Evolutionary conservation across 2,888 invertebrate genomes (phyloP).

Genomic region (Merodon equestris): DNA sequence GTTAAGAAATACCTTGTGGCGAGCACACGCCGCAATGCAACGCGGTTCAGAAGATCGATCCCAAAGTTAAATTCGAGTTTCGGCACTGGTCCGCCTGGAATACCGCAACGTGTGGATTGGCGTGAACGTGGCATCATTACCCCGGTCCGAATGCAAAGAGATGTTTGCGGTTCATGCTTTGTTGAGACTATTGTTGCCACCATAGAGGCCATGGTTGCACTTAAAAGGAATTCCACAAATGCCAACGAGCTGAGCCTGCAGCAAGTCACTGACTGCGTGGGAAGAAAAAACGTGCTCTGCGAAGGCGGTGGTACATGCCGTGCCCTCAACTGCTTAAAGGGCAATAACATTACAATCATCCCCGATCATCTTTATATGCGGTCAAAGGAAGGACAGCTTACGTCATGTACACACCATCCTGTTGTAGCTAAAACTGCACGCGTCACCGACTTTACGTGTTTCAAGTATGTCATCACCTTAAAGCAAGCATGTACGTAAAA

Average conservation of each 20-base stretch:
- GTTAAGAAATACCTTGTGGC: constrained; percentile 5
- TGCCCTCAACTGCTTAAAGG: constrained; percentile 86
- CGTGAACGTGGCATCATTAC: constrained; percentile 84
- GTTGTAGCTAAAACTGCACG: constrained; percentile 26
- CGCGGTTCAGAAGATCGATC: constrained; percentile 8
- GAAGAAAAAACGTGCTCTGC: constrained; percentile 86
- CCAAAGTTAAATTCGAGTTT: background rate
- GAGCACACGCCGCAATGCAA: background rate
- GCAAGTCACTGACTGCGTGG: constrained; percentile 90
- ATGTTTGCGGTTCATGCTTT: constrained; percentile 90
- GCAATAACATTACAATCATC: constrained; percentile 81
- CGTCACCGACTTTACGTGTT: constrained; percentile 54
- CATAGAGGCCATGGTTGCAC: constrained; percentile 88
- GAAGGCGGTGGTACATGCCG: constrained; percentile 89
- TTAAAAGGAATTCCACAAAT: constrained; percentile 86
- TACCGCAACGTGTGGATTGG: constrained; percentile 79
- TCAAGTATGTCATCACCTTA: constrained; percentile 54
- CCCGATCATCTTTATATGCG: constrained; percentile 84
- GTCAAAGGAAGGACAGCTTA: background rate
- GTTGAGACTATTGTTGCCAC: constrained; percentile 89
- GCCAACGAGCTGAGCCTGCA: constrained; percentile 85
- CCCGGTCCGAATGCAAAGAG: constrained; percentile 84
- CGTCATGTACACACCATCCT: background rate
- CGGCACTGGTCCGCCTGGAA: background rate
- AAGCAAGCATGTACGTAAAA: background rate